Base-by-base conservation (phyloP, 2,888 invertebrate species). In the Masnerella sp. region DNA sequence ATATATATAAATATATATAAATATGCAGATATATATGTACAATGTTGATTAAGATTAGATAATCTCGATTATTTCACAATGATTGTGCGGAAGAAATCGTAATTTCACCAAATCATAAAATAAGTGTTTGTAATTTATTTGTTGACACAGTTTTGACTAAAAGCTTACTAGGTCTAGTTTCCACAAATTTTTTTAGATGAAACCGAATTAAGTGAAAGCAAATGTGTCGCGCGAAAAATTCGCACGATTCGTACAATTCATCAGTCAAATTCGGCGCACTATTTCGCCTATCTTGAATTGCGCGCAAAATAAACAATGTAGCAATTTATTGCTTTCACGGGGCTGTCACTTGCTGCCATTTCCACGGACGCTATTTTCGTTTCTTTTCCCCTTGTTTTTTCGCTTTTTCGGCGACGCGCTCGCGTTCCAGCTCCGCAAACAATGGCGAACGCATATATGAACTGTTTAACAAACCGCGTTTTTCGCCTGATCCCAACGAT, bases 321-420 rank as follows among this genome's bases (percentile, higher is more conserved):
- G 12, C 45, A 65, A 65, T 64, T 64, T 32, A 64, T 64, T 36
- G 64, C 64, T 38, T 43, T 64, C 28, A 34, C 51, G 25, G 15
- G 7, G 30, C 36, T 14, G 65, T 45, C 11, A 36, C 54, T 62
- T 11, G 28, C 28, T 17, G 45, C 22, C 22, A 20, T 58, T 43
- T 34, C 22, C 42, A 56, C 32, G 18, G 14, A 30, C 11, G 17
- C 2, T 14, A 11, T 32, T 34, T 58, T 32, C 15, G 22, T 56
- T 43, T 12, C 17, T 43, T 15, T 7, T 15, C 17, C 15, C 15
- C 15, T 25, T 43, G n/a, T 43, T 43, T 12, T 34, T 30, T 34
- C 34, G 11, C n/a, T 34, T 34, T 34, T 42, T 54, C 9, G 5
- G 14, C 20, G 2, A 7, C 18, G 5, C 17, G 38, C 5, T 8